These are phyloP conservation scores for Drosophila sechellia DNA, from an alignment of 1,140 invertebrate genomes.

Conservation along the genomic window DNA sequence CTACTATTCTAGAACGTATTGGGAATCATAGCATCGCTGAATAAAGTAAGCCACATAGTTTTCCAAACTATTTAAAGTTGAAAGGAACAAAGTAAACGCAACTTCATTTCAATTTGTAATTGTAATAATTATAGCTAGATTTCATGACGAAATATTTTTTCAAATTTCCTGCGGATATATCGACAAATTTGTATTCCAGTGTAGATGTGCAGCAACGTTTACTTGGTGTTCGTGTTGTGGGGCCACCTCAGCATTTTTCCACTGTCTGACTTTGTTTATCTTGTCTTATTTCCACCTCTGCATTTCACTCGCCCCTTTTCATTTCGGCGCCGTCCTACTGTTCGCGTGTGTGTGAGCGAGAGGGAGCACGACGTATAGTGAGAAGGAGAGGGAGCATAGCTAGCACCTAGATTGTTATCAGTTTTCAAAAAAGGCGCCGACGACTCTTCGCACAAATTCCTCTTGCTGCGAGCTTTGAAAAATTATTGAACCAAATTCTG, in stretches of 20 bases:
- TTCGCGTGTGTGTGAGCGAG: not conserved
- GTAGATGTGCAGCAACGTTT: conserved; percentile 53
- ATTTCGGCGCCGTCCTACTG: conserved; percentile 2
- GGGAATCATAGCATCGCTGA: not conserved
- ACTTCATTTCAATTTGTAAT: too few species aligned
- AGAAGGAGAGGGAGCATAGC: not conserved
- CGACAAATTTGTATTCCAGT: not conserved
- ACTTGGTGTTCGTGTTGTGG: conserved; percentile 44
- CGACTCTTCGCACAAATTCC: conserved; percentile 31
- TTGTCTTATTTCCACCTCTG: conserved; percentile 51
- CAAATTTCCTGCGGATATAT: too few species aligned
- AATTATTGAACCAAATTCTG: conserved; percentile 60
- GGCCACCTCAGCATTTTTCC: conserved; percentile 76
- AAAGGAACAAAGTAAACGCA: too few species aligned
- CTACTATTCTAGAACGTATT: not conserved
- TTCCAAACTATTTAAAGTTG: not conserved
- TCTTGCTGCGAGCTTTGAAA: conserved; percentile 28
- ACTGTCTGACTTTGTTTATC: conserved; percentile 49
- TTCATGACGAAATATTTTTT: too few species aligned
- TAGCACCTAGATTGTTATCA: conserved; percentile 71
- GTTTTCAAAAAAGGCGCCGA: conserved; percentile 51
- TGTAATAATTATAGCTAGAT: too few species aligned
- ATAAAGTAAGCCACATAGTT: too few species aligned
- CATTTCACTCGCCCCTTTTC: conserved; percentile 27
- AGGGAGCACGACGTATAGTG: not conserved